Evolutionary conservation across 2,797 vertebrate species (phyloP), one percentile per base, ranked within the genome.

Genomic region (Toxotes lorentzi): DNA sequence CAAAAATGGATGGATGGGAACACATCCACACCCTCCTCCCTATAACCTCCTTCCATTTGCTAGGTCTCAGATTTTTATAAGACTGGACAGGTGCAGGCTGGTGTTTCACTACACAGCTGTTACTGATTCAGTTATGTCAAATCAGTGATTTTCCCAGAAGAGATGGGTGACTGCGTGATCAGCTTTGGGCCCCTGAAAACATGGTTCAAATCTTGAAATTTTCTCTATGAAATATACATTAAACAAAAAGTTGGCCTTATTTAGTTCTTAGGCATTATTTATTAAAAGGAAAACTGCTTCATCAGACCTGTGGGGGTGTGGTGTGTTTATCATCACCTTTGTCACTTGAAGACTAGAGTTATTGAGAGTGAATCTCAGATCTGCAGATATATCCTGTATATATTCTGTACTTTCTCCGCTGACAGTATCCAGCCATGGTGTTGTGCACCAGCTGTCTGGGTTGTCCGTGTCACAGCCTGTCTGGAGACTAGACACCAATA

Each of bases 401-500:
- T 34, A 32, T 41, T 13, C 40, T 58, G 16, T 5, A 9, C 19
- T 16, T 64, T 57, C 64, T 47, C n/a, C 30, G 70, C 35, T 23
- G 71, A 72, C 63, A 24, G 64, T 4, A 10, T 70, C 6, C n/a
- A 40, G 59, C 5, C 59, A 12, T 8, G 13, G 41, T 48, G 60
- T 35, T 51, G 59, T 54, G 41, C 24, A 0, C 41, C 17, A 38
- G 32, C 48, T 47, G 72, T 70, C 80, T 76, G 60, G 65, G 68
- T 38, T 38, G 68, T 81, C 70, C 67, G 60, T 86, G 74, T 82
- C 76, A 38, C 60, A 48, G 60, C 68, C 74, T 63, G 58, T 79
- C 73, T 67, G 70, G 54, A 70, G 75, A 85, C 70, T 62, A 77
- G 79, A 73, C 86, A 77, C 80, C 78, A 71, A 60, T 57, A 68